phyloP scores from a whole-genome alignment of 2,797 vertebrate genomes.

The Clarias platycephalus region DNA sequence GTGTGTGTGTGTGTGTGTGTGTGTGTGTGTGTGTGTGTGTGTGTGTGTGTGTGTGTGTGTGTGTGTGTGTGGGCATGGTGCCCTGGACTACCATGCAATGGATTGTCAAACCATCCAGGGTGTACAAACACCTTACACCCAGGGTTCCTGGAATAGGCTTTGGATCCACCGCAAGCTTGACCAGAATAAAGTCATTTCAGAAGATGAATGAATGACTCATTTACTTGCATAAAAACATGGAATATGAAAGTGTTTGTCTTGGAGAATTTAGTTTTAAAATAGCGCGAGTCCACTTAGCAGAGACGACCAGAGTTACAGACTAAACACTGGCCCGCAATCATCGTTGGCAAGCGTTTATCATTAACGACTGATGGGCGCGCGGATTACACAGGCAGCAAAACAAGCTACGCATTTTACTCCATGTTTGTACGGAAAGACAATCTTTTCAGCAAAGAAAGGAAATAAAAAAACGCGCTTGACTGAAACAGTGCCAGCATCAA shows the following conservation, averaged over 20 bases:
- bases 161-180: neutral
- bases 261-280: slow-evolving; percentile 12
- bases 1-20: too few species aligned
- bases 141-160: neutral
- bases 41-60: too few species aligned
- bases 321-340: slow-evolving; percentile 23
- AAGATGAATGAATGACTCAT: neutral
- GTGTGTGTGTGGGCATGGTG: neutral
- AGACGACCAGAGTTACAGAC: slow-evolving; percentile 14
- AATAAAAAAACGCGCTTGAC: neutral
- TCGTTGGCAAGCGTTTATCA: slow-evolving; percentile 4
- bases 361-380: neutral
- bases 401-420: neutral
- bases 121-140: neutral
- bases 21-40: too few species aligned
- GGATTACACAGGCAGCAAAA: slow-evolving; percentile 2
- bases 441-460: neutral
- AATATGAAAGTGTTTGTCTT: slow-evolving; percentile 13
- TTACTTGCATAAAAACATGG: neutral
- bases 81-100: neutral
- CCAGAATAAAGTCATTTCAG: neutral
- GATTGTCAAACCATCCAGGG: neutral
- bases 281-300: neutral
- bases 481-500: slow-evolving; percentile 13
- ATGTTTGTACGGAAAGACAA: slow-evolving; percentile 18